Conservation (phyloP, 1,140 invertebrate species). For the Apis laboriosa region DNA sequence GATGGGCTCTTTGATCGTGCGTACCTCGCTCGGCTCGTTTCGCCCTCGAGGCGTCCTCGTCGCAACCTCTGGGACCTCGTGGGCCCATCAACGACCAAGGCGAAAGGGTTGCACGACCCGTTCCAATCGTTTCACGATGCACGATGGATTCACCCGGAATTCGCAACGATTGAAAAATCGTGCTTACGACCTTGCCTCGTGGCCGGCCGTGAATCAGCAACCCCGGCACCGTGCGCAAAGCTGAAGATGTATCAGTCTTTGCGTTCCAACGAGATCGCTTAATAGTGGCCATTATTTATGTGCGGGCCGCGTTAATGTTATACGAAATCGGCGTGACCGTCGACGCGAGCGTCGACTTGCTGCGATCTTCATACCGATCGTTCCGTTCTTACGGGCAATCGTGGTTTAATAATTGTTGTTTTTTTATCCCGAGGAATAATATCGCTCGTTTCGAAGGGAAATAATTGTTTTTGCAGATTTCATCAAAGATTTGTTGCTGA, state of each 20-base stretch:
- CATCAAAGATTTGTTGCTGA: too few relatives aligned
- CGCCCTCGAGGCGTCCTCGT: slow-evolving; percentile 45
- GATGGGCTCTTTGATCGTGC: slow-evolving; percentile 66
- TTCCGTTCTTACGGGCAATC: slow-evolving; percentile 9
- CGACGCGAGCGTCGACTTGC: slow-evolving; percentile 5
- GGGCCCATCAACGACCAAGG: slow-evolving; percentile 24
- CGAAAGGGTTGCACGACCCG: slow-evolving; percentile 49
- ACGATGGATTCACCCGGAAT: slow-evolving; percentile 12
- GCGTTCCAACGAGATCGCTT: slow-evolving; percentile 67
- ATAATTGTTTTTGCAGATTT: too few relatives aligned
- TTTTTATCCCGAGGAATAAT: background rate
- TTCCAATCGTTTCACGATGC: too few relatives aligned
- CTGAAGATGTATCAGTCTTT: slow-evolving; percentile 64
- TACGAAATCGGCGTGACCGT: slow-evolving; percentile 57
- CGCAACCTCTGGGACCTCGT: slow-evolving; percentile 62
- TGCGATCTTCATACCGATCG: slow-evolving; percentile 20
- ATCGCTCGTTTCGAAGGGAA: too few relatives aligned
- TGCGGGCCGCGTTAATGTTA: slow-evolving; percentile 55
- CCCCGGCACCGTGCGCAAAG: slow-evolving; percentile 56
- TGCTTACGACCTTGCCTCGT: slow-evolving; percentile 44
- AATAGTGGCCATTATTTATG: slow-evolving; percentile 66
- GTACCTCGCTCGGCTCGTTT: slow-evolving; percentile 47
- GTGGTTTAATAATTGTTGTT: background rate
- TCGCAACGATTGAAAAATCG: slow-evolving; percentile 41
- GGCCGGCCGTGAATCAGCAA: slow-evolving; percentile 50